Base-by-base conservation (phyloP, 2,797 vertebrate genomes). In the Rhodeus uyekii region DNA sequence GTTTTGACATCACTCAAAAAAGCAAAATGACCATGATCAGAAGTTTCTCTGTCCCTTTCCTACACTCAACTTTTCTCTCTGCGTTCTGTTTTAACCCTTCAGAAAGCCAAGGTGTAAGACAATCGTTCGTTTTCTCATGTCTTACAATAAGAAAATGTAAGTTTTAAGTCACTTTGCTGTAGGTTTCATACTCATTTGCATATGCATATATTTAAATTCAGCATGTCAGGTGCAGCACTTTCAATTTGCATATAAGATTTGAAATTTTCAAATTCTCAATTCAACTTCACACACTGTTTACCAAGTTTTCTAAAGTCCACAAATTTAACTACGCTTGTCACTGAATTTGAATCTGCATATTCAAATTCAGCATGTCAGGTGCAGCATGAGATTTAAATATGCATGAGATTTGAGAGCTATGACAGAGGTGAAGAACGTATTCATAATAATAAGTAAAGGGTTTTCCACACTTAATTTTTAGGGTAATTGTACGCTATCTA, bases 1-100 rank as follows among this genome's bases (percentile, higher is more conserved):
- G 55, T 83, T 80, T 67, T 83, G 82, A 84, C 77, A 68, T 85
- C 85, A 85, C 84, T 84, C 76, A 78, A 77, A 82, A 81, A 69
- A 46, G 65, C 75, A 13, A 82, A 87, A 87, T 87, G 78, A 81
- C 84, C 74, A 58, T 85, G 84, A 85, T 85, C 74, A 78, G 69
- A 77, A 82, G 75, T 69, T 84, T 58, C 72, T 5, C 44, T 44
- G 27, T 48, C 46, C 12, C 14, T 78, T 22, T 64, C 53, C 42
- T 44, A 13, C 46, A 10, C 65, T 82, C 63, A 63, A 81, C 79
- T 72, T 50, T 48, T 42, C 74, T 86, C 19, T 5, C 27, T 68
- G 39, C 61, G 42, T 64, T 69, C 68, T 65, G 68, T 42, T 72
- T 75, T 77, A 74, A 80, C 42, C 24, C 27, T 72, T 48, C 53